Evolutionary conservation across 2,888 invertebrate species (phyloP).

Genomic region (Erpobdella octoculata): DNA sequence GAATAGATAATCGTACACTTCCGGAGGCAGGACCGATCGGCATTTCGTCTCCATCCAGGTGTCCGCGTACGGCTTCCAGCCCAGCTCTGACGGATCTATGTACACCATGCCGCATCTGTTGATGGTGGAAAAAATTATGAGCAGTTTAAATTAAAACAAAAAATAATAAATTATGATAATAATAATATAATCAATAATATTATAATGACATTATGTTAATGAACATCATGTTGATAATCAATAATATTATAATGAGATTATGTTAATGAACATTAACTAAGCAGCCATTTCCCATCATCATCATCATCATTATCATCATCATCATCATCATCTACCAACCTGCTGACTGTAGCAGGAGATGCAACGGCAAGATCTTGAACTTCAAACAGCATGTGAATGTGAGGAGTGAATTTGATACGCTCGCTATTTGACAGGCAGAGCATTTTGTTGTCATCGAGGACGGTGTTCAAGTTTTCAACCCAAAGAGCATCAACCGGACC

Average conservation of each 20-base stretch:
- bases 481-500: slow-evolving; percentile 84
- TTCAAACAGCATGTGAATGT: slow-evolving; percentile 76
- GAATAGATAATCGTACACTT: slow-evolving; percentile 61
- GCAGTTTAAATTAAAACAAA: too few relatives aligned
- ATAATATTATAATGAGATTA: too few relatives aligned
- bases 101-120: slow-evolving; percentile 78
- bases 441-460: slow-evolving; percentile 87
- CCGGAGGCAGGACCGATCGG: slow-evolving; percentile 47
- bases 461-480: slow-evolving; percentile 89
- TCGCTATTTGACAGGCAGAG: slow-evolving; percentile 81
- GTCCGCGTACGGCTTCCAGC: slow-evolving; percentile 70
- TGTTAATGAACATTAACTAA: too few relatives aligned
- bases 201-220: too few relatives aligned
- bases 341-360: slow-evolving; percentile 79
- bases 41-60: slow-evolving; percentile 64
- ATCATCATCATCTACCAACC: slow-evolving; percentile 50
- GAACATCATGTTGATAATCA: too few relatives aligned
- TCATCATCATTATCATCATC: neutral
- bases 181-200: too few relatives aligned
- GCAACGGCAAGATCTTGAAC: slow-evolving; percentile 74
- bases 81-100: slow-evolving; percentile 73
- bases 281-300: too few relatives aligned
- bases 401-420: slow-evolving; percentile 76
- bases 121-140: too few relatives aligned
- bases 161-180: too few relatives aligned